These are phyloP conservation scores for Philereme transversata DNA, from an alignment of 2,888 invertebrate species.

Conservation along the genomic window DNA sequence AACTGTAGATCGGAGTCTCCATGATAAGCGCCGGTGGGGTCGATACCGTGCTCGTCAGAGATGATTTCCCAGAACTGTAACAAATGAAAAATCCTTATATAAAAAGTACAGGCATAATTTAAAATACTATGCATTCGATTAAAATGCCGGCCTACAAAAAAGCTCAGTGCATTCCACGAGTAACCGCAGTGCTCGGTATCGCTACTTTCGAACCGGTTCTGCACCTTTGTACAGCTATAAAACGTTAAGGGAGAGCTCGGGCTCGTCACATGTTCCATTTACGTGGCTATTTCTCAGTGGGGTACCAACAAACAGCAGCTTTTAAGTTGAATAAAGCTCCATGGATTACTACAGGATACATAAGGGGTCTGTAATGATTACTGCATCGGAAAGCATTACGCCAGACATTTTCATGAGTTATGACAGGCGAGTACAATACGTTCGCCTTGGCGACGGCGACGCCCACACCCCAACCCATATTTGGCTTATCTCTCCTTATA, in stretches of 20 bases:
- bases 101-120: not conserved
- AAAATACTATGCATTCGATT: conserved; percentile 55
- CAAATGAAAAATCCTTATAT: conserved; percentile 88
- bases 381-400: conserved; percentile 60
- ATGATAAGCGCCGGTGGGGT: conserved; percentile 94
- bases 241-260: conserved; percentile 48
- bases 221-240: conserved; percentile 37
- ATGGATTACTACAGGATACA: conserved; percentile 73
- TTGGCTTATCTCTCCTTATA: conserved; percentile 73
- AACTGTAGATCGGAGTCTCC: conserved; percentile 96
- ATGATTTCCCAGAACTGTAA: conserved; percentile 94
- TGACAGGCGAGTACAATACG: conserved; percentile 48
- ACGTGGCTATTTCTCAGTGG: conserved; percentile 22
- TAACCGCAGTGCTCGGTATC: conserved; percentile 48
- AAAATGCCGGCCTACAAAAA: conserved; percentile 62
- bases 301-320: conserved; percentile 40
- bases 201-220: conserved; percentile 74
- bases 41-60: conserved; percentile 97
- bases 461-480: conserved; percentile 68
- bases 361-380: conserved; percentile 63
- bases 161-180: conserved; percentile 54
- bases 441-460: conserved; percentile 62
- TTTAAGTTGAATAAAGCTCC: conserved; percentile 59
- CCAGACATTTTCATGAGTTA: conserved; percentile 70
- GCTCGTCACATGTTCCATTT: conserved; percentile 46